These are phyloP conservation scores for Heteromormyrus szaboi DNA, from an alignment of 2,797 vertebrate species.

Conservation along the genomic window DNA sequence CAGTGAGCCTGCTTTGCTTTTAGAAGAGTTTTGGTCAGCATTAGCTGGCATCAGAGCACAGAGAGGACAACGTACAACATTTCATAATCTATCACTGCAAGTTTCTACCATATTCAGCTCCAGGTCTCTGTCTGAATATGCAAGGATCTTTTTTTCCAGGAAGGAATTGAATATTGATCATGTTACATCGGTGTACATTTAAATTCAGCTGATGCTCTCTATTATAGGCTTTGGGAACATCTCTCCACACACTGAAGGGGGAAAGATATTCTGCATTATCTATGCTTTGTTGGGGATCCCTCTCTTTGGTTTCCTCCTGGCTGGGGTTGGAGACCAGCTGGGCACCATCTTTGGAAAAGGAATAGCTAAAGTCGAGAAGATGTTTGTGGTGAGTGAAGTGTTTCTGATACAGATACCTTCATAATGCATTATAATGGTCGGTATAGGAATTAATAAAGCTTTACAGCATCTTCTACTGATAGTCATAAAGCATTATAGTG, in stretches of 20 bases:
- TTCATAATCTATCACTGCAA: background rate
- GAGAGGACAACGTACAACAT: background rate
- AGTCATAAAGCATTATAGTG: background rate
- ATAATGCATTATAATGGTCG: background rate
- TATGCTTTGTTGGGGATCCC: slow-evolving; percentile 93
- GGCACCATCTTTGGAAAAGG: slow-evolving; percentile 95
- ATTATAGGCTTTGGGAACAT: slow-evolving; percentile 86
- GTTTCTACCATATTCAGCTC: background rate
- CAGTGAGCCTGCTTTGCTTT: background rate
- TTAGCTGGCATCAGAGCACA: background rate
- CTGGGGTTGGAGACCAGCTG: slow-evolving; percentile 91
- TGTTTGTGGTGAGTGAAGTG: slow-evolving; percentile 81
- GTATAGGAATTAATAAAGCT: background rate
- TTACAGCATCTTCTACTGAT: background rate
- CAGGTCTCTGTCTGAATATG: background rate
- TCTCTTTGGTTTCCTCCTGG: slow-evolving; percentile 90
- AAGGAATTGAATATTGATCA: background rate
- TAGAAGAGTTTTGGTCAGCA: background rate
- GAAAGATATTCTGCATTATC: slow-evolving; percentile 91
- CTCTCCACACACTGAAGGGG: slow-evolving; percentile 88
- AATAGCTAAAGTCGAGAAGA: slow-evolving; percentile 90
- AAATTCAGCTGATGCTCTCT: background rate
- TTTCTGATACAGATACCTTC: background rate
- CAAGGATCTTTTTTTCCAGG: background rate
- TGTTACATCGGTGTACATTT: background rate